Evolutionary conservation across 1,140 invertebrate species (phyloP), one percentile per base, ranked within the genome.

Genomic region (Lanistes nyassanus): DNA sequence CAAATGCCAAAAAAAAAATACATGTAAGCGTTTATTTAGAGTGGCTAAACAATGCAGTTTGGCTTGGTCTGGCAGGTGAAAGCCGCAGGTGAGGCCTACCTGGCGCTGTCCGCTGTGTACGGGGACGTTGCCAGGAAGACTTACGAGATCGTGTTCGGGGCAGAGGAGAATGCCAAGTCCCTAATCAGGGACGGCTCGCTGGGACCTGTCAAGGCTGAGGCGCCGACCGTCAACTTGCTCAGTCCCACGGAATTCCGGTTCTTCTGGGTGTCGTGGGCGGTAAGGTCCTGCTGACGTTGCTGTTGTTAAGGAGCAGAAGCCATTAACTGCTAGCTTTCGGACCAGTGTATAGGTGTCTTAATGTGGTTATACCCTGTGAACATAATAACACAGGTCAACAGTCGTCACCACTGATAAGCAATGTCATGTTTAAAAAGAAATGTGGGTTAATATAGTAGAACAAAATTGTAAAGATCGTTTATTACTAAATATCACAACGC

Each of bases 261-360:
- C 62, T 88, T 88, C 77, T 88, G 86, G 86, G 77, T 88, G 19
- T 86, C 83, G 55, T 88, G 86, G 86, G 77, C 76, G 7, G 77
- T 71, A 1, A 71, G 68, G n/a, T 58, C 0, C 42, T 47, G 5
- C 42, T 13, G 42, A n/a, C n/a, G n/a, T n/a, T n/a, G n/a, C n/a
- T n/a, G n/a, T n/a, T n/a, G n/a, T n/a, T n/a, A n/a, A n/a, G n/a
- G n/a, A n/a, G n/a, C n/a, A n/a, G n/a, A n/a, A n/a, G n/a, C n/a
- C n/a, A n/a, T n/a, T n/a, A n/a, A n/a, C n/a, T n/a, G n/a, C n/a
- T n/a, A n/a, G n/a, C n/a, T n/a, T n/a, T n/a, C n/a, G n/a, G n/a
- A n/a, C n/a, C n/a, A n/a, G n/a, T n/a, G n/a, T n/a, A n/a, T n/a
- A n/a, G n/a, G n/a, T n/a, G n/a, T n/a, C n/a, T n/a, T n/a, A n/a